Evolutionary conservation across 2,888 invertebrate species (phyloP).

Genomic region (Oxystoma pomonae): DNA sequence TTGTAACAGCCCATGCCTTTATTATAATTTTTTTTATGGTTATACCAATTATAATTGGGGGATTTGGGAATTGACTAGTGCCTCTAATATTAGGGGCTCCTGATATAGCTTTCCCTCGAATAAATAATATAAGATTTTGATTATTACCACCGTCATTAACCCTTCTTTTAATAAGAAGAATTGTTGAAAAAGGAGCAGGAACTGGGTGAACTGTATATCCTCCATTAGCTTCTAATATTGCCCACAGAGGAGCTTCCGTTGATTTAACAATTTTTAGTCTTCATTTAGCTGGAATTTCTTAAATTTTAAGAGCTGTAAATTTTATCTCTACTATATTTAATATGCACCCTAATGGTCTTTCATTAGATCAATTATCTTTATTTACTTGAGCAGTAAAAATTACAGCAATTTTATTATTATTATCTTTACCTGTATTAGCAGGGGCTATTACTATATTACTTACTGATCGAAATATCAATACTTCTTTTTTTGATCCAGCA

Average conservation of each 20-base stretch:
- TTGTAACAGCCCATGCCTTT: conserved; percentile 77
- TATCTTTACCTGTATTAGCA: conserved; percentile 72
- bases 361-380: conserved; percentile 62
- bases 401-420: conserved; percentile 60
- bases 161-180: conserved; percentile 53
- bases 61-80: conserved; percentile 79
- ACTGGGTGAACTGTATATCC: conserved; percentile 64
- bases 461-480: conserved; percentile 77
- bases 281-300: conserved; percentile 69
- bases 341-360: conserved; percentile 59
- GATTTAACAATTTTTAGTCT: conserved; percentile 75
- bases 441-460: conserved; percentile 77
- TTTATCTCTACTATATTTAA: conserved; percentile 75
- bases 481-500: conserved; percentile 74
- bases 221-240: conserved; percentile 55
- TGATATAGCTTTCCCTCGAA: conserved; percentile 78
- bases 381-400: conserved; percentile 71
- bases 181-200: conserved; percentile 67
- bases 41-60: conserved; percentile 72
- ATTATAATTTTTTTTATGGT: conserved; percentile 70
- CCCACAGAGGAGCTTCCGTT: conserved; percentile 63
- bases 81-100: conserved; percentile 73
- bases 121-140: conserved; percentile 86
- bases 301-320: conserved; percentile 74
- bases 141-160: conserved; percentile 65